Conservation (phyloP, 2,113 vertebrate genomes). For the Clarias gariepinus region DNA sequence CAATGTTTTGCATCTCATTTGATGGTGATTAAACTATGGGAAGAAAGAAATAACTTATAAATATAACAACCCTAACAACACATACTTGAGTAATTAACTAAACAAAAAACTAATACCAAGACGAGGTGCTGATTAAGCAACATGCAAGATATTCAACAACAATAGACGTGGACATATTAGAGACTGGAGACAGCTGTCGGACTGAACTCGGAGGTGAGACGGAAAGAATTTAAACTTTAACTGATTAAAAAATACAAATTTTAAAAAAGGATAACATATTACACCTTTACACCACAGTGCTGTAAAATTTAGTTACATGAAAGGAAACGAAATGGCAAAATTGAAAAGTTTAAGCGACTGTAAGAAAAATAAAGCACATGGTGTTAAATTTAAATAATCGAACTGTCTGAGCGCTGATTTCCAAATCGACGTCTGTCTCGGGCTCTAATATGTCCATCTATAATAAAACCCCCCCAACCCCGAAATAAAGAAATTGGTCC, state of each 20-base stretch:
- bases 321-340: too few relatives aligned
- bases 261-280: background rate
- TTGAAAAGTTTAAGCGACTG: too few relatives aligned
- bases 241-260: background rate
- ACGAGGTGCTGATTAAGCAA: background rate
- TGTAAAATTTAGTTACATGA: background rate
- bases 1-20: background rate
- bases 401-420: too few relatives aligned
- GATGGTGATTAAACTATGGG: background rate
- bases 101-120: background rate
- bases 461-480: background rate
- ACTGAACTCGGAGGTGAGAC: background rate
- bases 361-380: too few relatives aligned
- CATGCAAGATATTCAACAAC: background rate
- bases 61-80: background rate
- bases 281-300: background rate
- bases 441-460: background rate
- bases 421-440: background rate
- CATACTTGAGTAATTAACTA: background rate
- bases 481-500: constrained; percentile 45
- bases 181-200: background rate
- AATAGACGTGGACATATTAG: background rate
- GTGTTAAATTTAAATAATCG: too few relatives aligned
- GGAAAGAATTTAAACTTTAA: background rate
- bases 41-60: background rate